Evolutionary conservation across 2,113 vertebrate species (phyloP).

Genomic region (Donacobius atricapilla): DNA sequence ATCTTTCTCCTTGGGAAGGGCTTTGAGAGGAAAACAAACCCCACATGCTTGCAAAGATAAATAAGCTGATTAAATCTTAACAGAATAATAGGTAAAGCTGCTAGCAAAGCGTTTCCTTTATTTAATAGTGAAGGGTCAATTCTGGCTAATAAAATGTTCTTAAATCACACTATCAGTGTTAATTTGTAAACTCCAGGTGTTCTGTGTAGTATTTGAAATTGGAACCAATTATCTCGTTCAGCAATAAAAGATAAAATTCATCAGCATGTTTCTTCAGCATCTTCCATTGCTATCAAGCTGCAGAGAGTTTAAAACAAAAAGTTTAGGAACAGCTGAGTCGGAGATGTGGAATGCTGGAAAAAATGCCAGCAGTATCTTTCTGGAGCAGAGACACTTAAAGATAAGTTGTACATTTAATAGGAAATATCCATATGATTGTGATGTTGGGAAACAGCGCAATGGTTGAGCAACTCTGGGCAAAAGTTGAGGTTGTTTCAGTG

Average conservation of each 20-base stretch:
- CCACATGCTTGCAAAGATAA: not conserved
- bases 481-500: not conserved
- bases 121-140: not conserved
- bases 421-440: not conserved
- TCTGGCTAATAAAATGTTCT: not conserved
- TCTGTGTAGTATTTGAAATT: not conserved
- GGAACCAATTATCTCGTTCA: not conserved
- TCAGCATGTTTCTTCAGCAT: not conserved
- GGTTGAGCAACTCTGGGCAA: not conserved
- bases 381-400: not conserved
- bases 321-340: not conserved
- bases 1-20: conserved; percentile 22
- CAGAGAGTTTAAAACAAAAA: not conserved
- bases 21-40: conserved; percentile 16
- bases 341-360: not conserved
- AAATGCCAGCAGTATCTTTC: not conserved
- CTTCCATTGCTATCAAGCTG: not conserved
- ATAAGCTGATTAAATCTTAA: conserved; percentile 39
- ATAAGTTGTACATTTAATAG: not conserved
- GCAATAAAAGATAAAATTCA: not conserved
- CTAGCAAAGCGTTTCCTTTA: conserved; percentile 3
- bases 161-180: not conserved
- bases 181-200: not conserved
- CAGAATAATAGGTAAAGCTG: conserved; percentile 20
- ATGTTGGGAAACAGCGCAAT: not conserved